Evolutionary conservation across 2,888 invertebrate species (phyloP), one percentile per base, ranked within the genome.

Genomic region (Anagyrus pseudococci): DNA sequence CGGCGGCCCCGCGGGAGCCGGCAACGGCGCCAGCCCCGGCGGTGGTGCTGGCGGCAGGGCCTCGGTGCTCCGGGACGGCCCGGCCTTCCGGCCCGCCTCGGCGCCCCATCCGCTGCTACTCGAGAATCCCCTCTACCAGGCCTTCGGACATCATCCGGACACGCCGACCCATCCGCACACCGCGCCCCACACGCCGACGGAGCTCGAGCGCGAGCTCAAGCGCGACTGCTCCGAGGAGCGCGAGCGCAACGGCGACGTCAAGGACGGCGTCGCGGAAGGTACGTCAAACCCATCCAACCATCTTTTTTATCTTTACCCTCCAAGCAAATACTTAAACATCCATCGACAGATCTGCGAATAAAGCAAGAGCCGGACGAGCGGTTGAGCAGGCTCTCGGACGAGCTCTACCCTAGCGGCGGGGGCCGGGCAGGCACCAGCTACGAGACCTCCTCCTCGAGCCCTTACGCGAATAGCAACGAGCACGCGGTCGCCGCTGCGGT

Each of bases 61-160:
- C 48, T 89, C 89, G 66, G 90, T 90, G 19, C 77, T 90, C 70
- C 82, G 89, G 62, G 89, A 89, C 74, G 87, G 86, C 40, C 76
- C 77, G 68, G 75, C 84, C 80, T 70, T 85, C 83, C 75, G 85
- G 83, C 70, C 84, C 81, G 74, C 84, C 77, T 78, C 86, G 82
- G 79, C 86, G 82, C 72, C 85, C 76, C 76, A 83, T 84, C 78
- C 84, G 82, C 78, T 86, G 82, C 82, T 86, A 81, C 74, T 86
- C 83, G 87, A 86, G 71, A 77, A 73, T 62, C 73, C 71, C 57
- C 72, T 75, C 47, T 75, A 75, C 68, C 77, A 76, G 60, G 69
- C 76, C 58, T 81, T 77, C 66, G 71, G 73, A 29, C 76, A 77
- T 68, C 74, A 74, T 55, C 46, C 29, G 55, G 54, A 55, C 55